Base-by-base conservation (phyloP, 2,888 invertebrate genomes). In the Philereme transversata region DNA sequence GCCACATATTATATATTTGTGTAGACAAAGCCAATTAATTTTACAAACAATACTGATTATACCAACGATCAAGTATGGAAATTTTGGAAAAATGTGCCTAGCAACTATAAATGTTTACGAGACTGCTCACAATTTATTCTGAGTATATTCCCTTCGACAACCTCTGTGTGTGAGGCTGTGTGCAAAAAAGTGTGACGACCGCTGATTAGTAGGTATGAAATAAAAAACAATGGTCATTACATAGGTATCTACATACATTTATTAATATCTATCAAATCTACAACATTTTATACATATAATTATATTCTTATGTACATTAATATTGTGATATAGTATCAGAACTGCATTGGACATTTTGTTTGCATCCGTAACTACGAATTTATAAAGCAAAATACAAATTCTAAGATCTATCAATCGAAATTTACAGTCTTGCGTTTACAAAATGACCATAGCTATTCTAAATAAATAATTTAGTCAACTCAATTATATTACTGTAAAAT, bases 271-370 rank as follows among this genome's bases (percentile, higher is more conserved):
- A 77, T 76, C 65, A 79, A 78, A 78, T 57, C 46, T 62, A 77
- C 71, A 72, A 72, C 72, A 55, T 48, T 53, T 64, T 74, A 75
- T 78, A 79, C 78, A 80, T 76, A 83, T 78, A 82, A 78, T 70
- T 70, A 73, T 71, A 71, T 9, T 0, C 10, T 10, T 22, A 6
- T 4, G 36, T 46, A 34, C 6, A 36, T 40, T 53, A 22, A 43
- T 10, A 10, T 45, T 22, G 22, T 22, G 22, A 22, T 22, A 1
- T 22, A 38, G 9, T 50, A 11, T 33, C 33, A 47, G 46, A 51
- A 57, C 41, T 49, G 22, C 11, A 53, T 49, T 46, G 41, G 40
- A 51, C 45, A 38, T 50, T 38, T 48, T 35, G 38, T 51, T 44
- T 47, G 60, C 33, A 51, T 48, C 52, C 44, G 43, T 54, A 60